Evolutionary conservation across 64 coral and sea anemone species (phyloP).

Genomic region (Pocillopora damicornis): DNA sequence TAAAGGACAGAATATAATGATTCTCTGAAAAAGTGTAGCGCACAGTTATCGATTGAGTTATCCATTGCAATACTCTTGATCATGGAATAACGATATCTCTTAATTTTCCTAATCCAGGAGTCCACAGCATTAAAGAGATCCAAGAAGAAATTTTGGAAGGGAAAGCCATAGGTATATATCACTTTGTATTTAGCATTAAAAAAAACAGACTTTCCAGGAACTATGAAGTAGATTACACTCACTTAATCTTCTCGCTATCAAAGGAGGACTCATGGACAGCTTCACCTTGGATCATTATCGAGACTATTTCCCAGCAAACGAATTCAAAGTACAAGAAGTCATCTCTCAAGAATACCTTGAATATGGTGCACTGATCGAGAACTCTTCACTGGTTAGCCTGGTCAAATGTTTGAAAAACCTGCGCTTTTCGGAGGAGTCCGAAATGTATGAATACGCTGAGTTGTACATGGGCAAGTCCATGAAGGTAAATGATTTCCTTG

Average conservation of each 20-base stretch:
- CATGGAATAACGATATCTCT: neutral
- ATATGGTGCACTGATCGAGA: neutral
- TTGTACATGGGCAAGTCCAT: neutral
- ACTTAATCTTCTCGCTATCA: neutral
- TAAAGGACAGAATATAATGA: no score
- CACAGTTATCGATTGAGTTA: no score
- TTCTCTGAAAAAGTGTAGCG: no score
- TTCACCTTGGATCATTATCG: neutral
- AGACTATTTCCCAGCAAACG: neutral
- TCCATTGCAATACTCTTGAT: neutral
- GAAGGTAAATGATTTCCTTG: neutral
- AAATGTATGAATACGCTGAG: neutral
- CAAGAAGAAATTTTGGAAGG: neutral
- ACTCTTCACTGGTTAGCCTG: neutral
- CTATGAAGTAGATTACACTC: no score
- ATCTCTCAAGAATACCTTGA: neutral
- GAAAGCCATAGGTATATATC: neutral
- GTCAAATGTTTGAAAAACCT: neutral
- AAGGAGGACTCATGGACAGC: neutral
- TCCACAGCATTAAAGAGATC: neutral
- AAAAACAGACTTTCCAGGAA: no score
- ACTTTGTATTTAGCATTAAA: neutral
- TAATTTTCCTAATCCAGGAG: neutral
- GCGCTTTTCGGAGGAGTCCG: neutral
- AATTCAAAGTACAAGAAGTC: slow-evolving; percentile 6